phyloP scores from a whole-genome alignment of 2,888 invertebrate genomes.

The Vannuccia rotundouncinata region DNA sequence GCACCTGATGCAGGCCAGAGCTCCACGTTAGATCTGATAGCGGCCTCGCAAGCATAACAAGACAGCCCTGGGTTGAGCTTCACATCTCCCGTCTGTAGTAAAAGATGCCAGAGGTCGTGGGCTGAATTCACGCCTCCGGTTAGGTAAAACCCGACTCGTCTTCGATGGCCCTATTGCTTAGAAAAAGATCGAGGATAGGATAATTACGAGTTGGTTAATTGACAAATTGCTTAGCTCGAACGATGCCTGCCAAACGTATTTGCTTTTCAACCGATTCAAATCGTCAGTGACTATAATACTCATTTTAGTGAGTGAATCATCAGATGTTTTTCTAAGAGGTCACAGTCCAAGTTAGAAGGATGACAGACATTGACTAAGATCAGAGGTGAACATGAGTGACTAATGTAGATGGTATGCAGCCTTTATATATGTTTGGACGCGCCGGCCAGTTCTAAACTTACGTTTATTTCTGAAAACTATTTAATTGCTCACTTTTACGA shows the following conservation, averaged over 20 bases:
- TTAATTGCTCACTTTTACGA: too few relatives aligned
- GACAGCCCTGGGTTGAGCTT: background rate
- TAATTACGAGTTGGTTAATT: background rate
- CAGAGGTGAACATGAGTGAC: too few relatives aligned
- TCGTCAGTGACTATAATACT: slow-evolving; percentile 2
- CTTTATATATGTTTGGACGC: too few relatives aligned
- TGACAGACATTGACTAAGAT: too few relatives aligned
- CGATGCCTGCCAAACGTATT: slow-evolving; percentile 18
- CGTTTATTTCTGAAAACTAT: too few relatives aligned
- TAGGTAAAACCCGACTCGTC: background rate
- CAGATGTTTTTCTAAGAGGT: too few relatives aligned
- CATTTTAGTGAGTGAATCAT: background rate
- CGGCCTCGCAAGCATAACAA: background rate
- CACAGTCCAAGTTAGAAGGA: too few relatives aligned
- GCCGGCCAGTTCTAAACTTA: too few relatives aligned
- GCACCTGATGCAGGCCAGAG: background rate
- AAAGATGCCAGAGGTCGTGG: background rate
- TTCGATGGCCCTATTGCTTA: too few relatives aligned
- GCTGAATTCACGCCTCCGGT: background rate
- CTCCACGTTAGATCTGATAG: background rate
- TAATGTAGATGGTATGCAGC: too few relatives aligned
- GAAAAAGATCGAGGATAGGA: slow-evolving; percentile 13
- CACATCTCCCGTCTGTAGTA: background rate
- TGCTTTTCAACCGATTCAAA: slow-evolving; percentile 14
- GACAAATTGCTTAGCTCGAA: slow-evolving; percentile 5